A percentile compares a stretch with the other conserved stretches of the same genome.
Conservation (phyloP, 2,888 invertebrate genomes). For the Morinoia aosen region DNA sequence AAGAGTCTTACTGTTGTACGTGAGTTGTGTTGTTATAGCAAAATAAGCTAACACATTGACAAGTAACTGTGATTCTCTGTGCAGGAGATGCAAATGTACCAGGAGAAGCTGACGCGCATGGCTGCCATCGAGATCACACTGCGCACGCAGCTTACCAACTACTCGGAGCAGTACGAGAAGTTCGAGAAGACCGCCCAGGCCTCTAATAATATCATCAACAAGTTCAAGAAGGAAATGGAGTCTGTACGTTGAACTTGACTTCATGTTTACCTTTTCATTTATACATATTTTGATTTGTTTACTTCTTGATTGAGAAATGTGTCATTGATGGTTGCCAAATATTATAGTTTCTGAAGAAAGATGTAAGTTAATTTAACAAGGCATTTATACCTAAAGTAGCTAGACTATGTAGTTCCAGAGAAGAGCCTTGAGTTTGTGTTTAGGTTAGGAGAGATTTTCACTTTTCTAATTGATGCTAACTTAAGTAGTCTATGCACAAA, state of each 20-base stretch:
- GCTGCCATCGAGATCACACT: slow-evolving; percentile 82
- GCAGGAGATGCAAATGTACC: slow-evolving; percentile 74
- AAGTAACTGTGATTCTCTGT: slow-evolving; percentile 54
- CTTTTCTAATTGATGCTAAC: too few species aligned
- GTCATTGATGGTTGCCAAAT: too few species aligned
- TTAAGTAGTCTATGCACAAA: background rate
- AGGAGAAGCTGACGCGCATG: slow-evolving; percentile 76
- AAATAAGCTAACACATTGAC: background rate
- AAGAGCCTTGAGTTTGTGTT: too few species aligned
- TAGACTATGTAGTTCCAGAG: too few species aligned
- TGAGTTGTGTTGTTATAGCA: background rate
- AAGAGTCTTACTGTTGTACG: too few species aligned
- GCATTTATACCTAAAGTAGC: too few species aligned
- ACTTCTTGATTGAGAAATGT: too few species aligned
- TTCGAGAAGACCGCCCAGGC: slow-evolving; percentile 88
- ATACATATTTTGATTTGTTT: background rate
- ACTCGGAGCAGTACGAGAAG: slow-evolving; percentile 91
- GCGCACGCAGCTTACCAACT: slow-evolving; percentile 83
- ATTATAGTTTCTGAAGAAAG: too few species aligned
- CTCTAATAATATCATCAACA: slow-evolving; percentile 87
- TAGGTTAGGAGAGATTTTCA: too few species aligned
- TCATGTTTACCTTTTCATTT: background rate
- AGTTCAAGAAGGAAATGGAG: slow-evolving; percentile 89
- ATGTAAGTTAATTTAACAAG: too few species aligned
- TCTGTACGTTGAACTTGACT: slow-evolving; percentile 74